Evolutionary conservation across 2,888 invertebrate species (phyloP), one percentile per base, ranked within the genome.

Genomic region (Drosophila greeni): DNA sequence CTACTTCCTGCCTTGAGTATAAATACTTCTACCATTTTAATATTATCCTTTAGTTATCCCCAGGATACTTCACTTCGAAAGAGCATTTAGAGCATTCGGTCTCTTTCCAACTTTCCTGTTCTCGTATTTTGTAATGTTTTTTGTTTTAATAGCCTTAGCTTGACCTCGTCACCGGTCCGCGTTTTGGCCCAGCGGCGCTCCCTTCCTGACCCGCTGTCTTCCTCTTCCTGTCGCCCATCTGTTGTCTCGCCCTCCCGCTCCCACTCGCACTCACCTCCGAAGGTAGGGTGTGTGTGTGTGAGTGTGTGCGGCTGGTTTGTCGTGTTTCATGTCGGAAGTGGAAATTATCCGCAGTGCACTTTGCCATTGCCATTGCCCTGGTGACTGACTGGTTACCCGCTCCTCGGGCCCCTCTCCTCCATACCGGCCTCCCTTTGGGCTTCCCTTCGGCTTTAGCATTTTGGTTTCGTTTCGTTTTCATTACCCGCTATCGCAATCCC

Each of bases 281-380:
- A 23, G 3, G 5, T 2, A 23, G n/a, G 8, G 23, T 40, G 40
- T 42, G 24, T 24, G 18, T 1, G 39, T n/a, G 42, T 24, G 45
- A 29, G 45, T 29, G 18, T 62, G 64, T 47, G 66, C 49, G 58
- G 52, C 37, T 67, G 57, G 64, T 70, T 77, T 72, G 72, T 74
- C 80, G 74, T 79, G 77, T 79, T 66, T 81, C 72, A 72, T 76
- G 82, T 83, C 82, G 84, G 82, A 83, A 81, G 83, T 81, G 74
- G 65, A 79, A 81, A 81, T 81, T 83, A 83, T 83, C 70, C 80
- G 80, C 69, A 39, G 48, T 66, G 66, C 67, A 66, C 66, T 67
- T 67, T 62, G 73, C 61, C 76, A 52, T 67, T 59, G 71, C 68
- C 76, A 71, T 73, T 81, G 82, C 77, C 77, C 79, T 65, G 79